These are phyloP conservation scores for Toxostoma redivivum DNA, from an alignment of 2,113 vertebrate genomes.

Conservation along the genomic window DNA sequence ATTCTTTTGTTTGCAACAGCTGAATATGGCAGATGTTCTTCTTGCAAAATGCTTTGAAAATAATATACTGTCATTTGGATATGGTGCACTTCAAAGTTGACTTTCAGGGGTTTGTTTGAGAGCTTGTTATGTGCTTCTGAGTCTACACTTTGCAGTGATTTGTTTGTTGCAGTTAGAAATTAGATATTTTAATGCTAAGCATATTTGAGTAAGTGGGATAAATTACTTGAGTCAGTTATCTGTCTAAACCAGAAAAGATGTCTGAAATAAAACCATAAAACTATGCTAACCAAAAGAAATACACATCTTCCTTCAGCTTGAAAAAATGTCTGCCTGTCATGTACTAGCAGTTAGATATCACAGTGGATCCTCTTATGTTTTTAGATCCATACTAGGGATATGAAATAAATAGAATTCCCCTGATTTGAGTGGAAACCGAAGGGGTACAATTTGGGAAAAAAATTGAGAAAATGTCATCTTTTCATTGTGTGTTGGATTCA, in stretches of 20 bases:
- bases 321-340: not conserved
- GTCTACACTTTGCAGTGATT: not conserved
- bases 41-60: not conserved
- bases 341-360: not conserved
- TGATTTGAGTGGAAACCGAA: not conserved
- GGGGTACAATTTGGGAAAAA: not conserved
- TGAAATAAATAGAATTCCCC: not conserved
- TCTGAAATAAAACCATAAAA: not conserved
- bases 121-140: not conserved
- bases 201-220: not conserved
- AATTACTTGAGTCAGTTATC: not conserved
- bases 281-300: not conserved
- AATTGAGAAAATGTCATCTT: not conserved
- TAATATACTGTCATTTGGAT: not conserved
- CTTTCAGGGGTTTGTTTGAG: not conserved
- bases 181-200: not conserved
- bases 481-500: not conserved
- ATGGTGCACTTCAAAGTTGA: not conserved
- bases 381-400: not conserved
- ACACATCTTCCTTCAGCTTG: not conserved
- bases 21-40: not conserved
- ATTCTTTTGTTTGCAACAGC: not conserved
- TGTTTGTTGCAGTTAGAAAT: not conserved
- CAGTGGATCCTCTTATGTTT: not conserved
- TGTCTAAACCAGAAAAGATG: not conserved